phyloP scores from a whole-genome alignment of 2,888 invertebrate species.

The Gymnoscelis rufifasciata region DNA sequence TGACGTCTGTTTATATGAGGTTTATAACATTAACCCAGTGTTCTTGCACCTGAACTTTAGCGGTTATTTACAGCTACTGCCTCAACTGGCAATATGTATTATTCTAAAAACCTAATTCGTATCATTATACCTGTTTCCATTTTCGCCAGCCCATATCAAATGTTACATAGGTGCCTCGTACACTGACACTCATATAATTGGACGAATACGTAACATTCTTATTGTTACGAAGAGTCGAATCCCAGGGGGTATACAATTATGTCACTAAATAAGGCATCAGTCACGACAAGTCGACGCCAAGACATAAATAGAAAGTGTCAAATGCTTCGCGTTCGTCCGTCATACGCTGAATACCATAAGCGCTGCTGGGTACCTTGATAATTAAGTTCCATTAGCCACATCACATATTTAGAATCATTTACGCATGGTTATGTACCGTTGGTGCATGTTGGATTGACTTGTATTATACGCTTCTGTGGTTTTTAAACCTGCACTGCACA shows the following conservation, averaged over 20 bases:
- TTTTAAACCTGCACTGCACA: slow-evolving; percentile 11
- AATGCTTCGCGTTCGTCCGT: slow-evolving; percentile 51
- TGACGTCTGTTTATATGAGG: slow-evolving; percentile 39
- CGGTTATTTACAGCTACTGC: too few species aligned
- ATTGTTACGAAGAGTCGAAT: slow-evolving; percentile 14
- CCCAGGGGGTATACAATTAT: slow-evolving; percentile 45
- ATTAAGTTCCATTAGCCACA: slow-evolving; percentile 34
- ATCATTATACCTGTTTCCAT: slow-evolving; percentile 5
- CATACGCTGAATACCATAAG: slow-evolving; percentile 48
- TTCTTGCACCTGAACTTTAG: too few species aligned
- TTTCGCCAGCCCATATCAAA: neutral
- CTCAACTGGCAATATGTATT: too few species aligned
- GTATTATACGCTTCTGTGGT: slow-evolving; percentile 8
- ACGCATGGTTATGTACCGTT: slow-evolving; percentile 30
- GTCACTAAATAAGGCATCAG: slow-evolving; percentile 49
- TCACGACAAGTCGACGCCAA: slow-evolving; percentile 45
- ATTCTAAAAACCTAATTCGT: too few species aligned
- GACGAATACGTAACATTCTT: slow-evolving; percentile 18
- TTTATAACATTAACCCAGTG: slow-evolving; percentile 39
- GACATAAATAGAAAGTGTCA: slow-evolving; percentile 72
- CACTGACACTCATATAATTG: slow-evolving; percentile 7
- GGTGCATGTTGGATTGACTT: slow-evolving; percentile 3
- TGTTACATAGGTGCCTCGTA: neutral
- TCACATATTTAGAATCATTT: slow-evolving; percentile 31
- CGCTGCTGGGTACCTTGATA: slow-evolving; percentile 33